Percentiles rank a stretch among this genome's conserved stretches.
Evolutionary conservation across 1,140 invertebrate species (phyloP).

Genomic region (Marisa cornuarietis): DNA sequence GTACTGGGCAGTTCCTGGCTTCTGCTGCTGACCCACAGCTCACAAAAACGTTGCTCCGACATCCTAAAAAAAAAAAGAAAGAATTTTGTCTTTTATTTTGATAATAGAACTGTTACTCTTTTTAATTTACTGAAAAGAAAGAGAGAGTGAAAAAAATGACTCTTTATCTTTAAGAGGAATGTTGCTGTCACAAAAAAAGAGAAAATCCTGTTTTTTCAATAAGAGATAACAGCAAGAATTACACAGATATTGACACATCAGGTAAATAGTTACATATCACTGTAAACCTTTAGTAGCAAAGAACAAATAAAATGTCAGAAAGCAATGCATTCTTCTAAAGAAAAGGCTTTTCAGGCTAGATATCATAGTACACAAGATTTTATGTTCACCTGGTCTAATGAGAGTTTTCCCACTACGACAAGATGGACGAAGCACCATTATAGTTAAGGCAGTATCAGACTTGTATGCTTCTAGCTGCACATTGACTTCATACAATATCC

Average conservation of each 20-base stretch:
- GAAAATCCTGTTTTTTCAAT: not conserved
- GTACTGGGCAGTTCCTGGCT: not conserved
- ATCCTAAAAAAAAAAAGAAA: conserved; percentile 24
- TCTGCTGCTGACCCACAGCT: not conserved
- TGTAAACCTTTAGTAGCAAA: not conserved
- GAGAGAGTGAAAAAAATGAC: too few species aligned
- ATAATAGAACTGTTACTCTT: too few species aligned
- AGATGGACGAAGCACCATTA: conserved; percentile 11
- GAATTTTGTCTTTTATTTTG: not conserved
- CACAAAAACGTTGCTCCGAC: conserved; percentile 18
- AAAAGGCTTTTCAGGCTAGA: too few species aligned
- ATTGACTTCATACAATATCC: conserved; percentile 1
- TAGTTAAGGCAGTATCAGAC: not conserved
- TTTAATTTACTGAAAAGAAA: too few species aligned
- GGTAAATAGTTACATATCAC: not conserved
- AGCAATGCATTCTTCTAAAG: not conserved
- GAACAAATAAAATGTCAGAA: not conserved
- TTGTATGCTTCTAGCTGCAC: not conserved
- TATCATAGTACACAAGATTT: too few species aligned
- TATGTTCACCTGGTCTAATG: conserved; percentile 13
- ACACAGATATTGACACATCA: not conserved
- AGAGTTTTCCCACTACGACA: not conserved
- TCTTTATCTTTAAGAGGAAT: too few species aligned
- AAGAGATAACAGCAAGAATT: not conserved
- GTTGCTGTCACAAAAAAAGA: not conserved